Evolutionary conservation across 1,140 invertebrate species (phyloP), one percentile per base, ranked within the genome.

Genomic region (Drosophila takahashii): DNA sequence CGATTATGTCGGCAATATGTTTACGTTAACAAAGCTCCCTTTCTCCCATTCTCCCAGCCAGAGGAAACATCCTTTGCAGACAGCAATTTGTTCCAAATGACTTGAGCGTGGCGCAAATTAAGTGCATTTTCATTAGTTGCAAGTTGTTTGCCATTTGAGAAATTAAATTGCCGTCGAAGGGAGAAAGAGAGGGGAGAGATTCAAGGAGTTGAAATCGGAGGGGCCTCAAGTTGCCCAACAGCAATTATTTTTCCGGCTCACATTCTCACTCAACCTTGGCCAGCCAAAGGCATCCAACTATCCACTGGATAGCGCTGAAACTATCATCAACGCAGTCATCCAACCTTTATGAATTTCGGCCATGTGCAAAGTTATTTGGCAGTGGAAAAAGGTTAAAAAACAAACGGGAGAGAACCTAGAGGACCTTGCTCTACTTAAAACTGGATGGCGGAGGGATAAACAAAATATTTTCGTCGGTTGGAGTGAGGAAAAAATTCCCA

Each of bases 51-150:
- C 36, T 6, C n/a, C 39, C n/a, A 15, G 8, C 41, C 41, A 9
- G 9, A 18, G 41, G 10, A 37, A 18, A 42, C 9, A 18, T 44
- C 16, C 15, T 44, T 18, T 26, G 37, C 64, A 71, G 65, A 73
- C 72, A 58, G 53, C 73, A 77, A 77, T 77, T 77, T 77, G 72
- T 77, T 77, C 62, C 73, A 53, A 59, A 48, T 67, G 73, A 76
- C 73, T 77, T 48, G 73, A 76, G 73, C 50, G 73, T 70, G 67
- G 60, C 48, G 54, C 62, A 77, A 77, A 77, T 77, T 77, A 77
- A 77, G 74, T 77, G 73, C 74, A 77, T 77, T 77, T 77, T 77
- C 74, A 77, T 77, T 77, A 77, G 74, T 77, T 53, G 73, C 73
- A 77, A 77, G 62, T 77, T 77, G 73, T 54, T 75, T 62, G 73